Evolutionary conservation across 2,888 invertebrate species (phyloP), one percentile per base, ranked within the genome.

Genomic region (Caenorhabditis imperialis): DNA sequence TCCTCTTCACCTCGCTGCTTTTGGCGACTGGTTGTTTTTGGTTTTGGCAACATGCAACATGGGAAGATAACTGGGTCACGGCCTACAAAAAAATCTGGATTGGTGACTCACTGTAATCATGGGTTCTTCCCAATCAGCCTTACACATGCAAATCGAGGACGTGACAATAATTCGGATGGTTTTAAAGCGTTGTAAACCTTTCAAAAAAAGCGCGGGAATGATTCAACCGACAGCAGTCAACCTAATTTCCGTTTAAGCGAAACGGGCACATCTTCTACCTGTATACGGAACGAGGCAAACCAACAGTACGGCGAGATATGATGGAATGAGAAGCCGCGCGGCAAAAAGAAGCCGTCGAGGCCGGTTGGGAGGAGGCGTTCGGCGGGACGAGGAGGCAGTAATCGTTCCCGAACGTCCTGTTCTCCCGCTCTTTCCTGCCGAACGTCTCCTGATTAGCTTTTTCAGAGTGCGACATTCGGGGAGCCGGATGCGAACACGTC

Each of bases 11-110:
- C 42, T 55, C 48, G 37, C 30, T 65, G 48, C 22, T 25, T 45
- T 65, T 45, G 44, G 45, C 62, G 42, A 65, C 63, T 65, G 47
- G 63, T 65, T 55, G 58, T 45, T 54, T 27, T 47, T 38, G 38
- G 8, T 40, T 40, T 40, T 40, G 18, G 16, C 40, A 40, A 40
- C 18, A 8, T 4, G 18, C n/a, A n/a, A 40, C 40, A 16, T 18
- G 16, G 16, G 18, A 16, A 18, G 18, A 8, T 40, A 40, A 40
- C 40, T 40, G 40, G 40, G 40, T 40, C 40, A 40, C 40, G 47
- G 6, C 16, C 20, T 25, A 14, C 12, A 47, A 47, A 47, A 47
- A 30, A 30, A 18, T n/a, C n/a, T n/a, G n/a, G n/a, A n/a, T n/a
- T n/a, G n/a, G n/a, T n/a, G n/a, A n/a, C 10, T 30, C 30, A 30